A percentile compares a stretch with the other conserved stretches of the same genome.
Evolutionary conservation across 2,113 vertebrate species (phyloP).

Genomic region (Alethe castanea): DNA sequence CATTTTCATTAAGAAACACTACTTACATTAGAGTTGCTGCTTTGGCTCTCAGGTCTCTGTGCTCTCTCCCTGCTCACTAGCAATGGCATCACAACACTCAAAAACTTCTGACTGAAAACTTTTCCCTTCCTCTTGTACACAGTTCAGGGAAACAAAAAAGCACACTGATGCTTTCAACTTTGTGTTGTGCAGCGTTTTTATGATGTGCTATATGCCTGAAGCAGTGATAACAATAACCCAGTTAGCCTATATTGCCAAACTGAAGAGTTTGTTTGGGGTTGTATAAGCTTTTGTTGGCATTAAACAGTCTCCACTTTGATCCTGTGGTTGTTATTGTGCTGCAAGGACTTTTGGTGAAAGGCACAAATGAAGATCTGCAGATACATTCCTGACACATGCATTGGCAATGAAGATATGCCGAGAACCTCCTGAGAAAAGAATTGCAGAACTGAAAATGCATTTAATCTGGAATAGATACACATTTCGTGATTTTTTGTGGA

Average conservation of each 20-base stretch:
- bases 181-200: conserved; percentile 22
- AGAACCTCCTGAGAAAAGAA: neutral
- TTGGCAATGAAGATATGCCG: conserved; percentile 21
- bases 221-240: conserved; percentile 1
- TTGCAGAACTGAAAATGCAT: neutral
- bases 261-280: neutral
- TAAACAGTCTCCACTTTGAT: conserved; percentile 46
- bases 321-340: conserved; percentile 49
- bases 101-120: neutral
- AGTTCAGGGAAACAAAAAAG: neutral
- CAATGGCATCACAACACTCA: neutral
- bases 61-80: neutral
- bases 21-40: neutral
- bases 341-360: conserved; percentile 50
- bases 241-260: neutral
- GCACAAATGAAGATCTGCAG: conserved; percentile 14
- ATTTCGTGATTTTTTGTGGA: neutral
- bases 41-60: neutral
- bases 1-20: neutral
- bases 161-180: neutral
- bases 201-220: conserved; percentile 34
- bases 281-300: conserved; percentile 37
- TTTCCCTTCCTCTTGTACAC: neutral
- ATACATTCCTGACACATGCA: neutral
- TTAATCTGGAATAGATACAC: neutral